Percentiles rank a stretch among this genome's conserved stretches.
phyloP scores from a whole-genome alignment of 2,797 vertebrate genomes.

The Miichthys miiuy region DNA sequence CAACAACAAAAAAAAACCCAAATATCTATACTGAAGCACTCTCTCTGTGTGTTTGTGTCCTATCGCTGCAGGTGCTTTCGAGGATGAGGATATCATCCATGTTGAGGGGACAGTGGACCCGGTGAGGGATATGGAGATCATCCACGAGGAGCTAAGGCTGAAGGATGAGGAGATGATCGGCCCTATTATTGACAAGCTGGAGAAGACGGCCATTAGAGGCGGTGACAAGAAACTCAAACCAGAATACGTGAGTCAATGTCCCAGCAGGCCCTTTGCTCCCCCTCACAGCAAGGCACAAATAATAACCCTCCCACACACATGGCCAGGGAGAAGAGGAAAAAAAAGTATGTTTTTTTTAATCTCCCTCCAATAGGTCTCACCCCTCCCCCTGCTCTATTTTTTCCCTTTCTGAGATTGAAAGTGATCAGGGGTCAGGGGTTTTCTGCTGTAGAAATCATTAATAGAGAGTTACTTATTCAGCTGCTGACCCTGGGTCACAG shows the following conservation, averaged over 20 bases:
- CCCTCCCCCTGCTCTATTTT: constrained; percentile 76
- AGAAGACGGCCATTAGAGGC: constrained; percentile 94
- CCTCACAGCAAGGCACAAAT: constrained; percentile 80
- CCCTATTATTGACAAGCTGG: constrained; percentile 95
- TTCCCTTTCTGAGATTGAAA: constrained; percentile 85
- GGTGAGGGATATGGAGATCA: constrained; percentile 89
- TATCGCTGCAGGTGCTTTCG: constrained; percentile 90
- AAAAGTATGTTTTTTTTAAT: constrained; percentile 82
- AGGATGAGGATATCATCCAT: constrained; percentile 98
- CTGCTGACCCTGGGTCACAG: constrained; percentile 81
- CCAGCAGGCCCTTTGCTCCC: constrained; percentile 78
- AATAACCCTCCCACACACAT: constrained; percentile 83
- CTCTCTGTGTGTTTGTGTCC: constrained; percentile 56
- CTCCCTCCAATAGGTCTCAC: constrained; percentile 75
- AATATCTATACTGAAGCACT: constrained; percentile 15
- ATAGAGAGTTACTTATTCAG: constrained; percentile 89
- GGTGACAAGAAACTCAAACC: constrained; percentile 95
- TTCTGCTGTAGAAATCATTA: constrained; percentile 89
- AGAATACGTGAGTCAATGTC: constrained; percentile 95
- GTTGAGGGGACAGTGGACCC: constrained; percentile 96
- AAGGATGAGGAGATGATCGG: constrained; percentile 95
- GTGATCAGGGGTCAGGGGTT: constrained; percentile 86
- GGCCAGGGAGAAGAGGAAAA: constrained; percentile 69
- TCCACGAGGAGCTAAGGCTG: constrained; percentile 92
- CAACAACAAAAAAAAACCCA: neutral